Base-by-base conservation (phyloP, 2,888 invertebrate genomes). In the Torymus tubicola region DNA sequence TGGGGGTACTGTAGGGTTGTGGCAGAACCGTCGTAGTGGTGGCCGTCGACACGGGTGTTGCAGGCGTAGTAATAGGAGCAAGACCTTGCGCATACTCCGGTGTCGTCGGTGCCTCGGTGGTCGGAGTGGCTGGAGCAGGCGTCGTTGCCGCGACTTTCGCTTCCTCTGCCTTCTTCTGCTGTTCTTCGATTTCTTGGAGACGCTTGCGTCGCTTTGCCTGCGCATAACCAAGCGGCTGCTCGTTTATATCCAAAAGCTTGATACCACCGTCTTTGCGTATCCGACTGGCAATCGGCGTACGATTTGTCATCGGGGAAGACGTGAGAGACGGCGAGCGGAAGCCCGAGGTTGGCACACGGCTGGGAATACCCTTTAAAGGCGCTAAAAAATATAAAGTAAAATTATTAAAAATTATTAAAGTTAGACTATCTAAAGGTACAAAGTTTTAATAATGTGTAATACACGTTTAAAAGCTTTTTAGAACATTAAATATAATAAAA, bases 221-320 rank as follows among this genome's bases (percentile, higher is more conserved):
- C 0, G 95, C 95, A 90, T 94, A 95, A 12, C 96, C 96, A 52
- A 96, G 91, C 0, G 98, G 98, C 88, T 98, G 97, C 88, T 99
- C 98, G 2, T 96, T 95, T 86, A 99, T 97, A 90, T 98, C 98
- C 58, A 99, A 92, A 68, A 99, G 92, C 92, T 99, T 99, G 85
- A 98, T 98, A 79, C 98, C 98, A 73, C 98, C 96, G 90, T 97
- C 98, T 92, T 94, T 97, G 86, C 94, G 94, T 74, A 88, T 89
- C 78, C 90, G 84, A 83, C 84, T 89, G 75, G 93, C 95, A 73
- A 93, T 95, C 53, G 93, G 94, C 52, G 93, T 93, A 81, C 95
- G 92, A 61, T 93, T 90, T 31, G 93, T 91, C 84, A 91, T 89
- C 2, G 92, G 87, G 14, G 92, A 91, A 74, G 91, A 91, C 21